These are phyloP conservation scores for Octopus sinensis DNA, from an alignment of 1,140 invertebrate genomes.

Conservation along the genomic window DNA sequence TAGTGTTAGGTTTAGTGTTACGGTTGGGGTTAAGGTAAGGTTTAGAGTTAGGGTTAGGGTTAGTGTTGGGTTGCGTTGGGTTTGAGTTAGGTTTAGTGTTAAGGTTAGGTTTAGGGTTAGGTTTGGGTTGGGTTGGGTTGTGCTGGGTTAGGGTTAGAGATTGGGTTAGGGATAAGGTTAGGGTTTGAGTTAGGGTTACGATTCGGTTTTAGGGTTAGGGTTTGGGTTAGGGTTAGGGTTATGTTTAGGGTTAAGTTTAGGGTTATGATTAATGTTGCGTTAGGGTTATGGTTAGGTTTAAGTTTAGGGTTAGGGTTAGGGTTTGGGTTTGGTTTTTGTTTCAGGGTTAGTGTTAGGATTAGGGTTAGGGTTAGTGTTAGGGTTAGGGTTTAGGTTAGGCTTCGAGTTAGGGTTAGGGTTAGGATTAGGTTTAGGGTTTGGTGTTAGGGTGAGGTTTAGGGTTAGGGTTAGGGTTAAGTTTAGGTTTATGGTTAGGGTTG, in stretches of 20 bases:
- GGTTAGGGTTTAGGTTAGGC: background rate
- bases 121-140: background rate
- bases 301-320: background rate
- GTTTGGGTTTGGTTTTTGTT: background rate
- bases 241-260: conserved; percentile 25
- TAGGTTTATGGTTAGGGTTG: background rate
- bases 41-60: conserved; percentile 26
- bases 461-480: background rate
- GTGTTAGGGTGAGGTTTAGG: background rate
- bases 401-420: background rate
- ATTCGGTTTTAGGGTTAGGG: conserved; percentile 31
- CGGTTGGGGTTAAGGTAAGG: background rate
- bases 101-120: background rate
- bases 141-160: conserved; percentile 27
- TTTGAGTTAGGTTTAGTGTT: conserved; percentile 35
- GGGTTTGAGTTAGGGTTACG: conserved; percentile 27
- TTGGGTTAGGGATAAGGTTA: conserved; percentile 21
- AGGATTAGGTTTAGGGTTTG: background rate
- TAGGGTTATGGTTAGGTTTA: conserved; percentile 10
- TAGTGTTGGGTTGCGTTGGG: conserved; percentile 33
- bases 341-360: background rate
- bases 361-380: conserved; percentile 2
- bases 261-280: conserved; percentile 25
- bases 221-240: conserved; percentile 21
- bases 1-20: conserved; percentile 24